phyloP scores from a whole-genome alignment of 2,797 vertebrate species.

The Tragopan temminckii region DNA sequence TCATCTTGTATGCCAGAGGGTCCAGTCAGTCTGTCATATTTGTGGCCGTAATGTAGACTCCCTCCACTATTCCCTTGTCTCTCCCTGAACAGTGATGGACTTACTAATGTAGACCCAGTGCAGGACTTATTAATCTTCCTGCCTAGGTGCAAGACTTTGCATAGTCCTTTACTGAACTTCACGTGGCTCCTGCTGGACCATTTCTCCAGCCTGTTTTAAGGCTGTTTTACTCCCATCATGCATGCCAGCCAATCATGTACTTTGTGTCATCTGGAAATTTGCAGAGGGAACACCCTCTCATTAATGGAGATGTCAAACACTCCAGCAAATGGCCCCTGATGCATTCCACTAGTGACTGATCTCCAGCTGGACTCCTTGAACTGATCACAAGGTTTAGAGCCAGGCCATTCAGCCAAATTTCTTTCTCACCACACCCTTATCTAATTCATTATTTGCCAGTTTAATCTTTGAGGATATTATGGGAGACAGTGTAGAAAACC shows the following conservation, averaged over 20 bases:
- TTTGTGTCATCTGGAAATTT: constrained; percentile 8
- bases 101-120: not conserved
- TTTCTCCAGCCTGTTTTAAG: not conserved
- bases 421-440: not conserved
- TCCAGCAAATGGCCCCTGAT: not conserved
- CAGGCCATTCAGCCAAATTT: not conserved
- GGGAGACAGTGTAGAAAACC: not conserved
- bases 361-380: not conserved
- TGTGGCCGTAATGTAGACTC: not conserved
- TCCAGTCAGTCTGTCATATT: not conserved
- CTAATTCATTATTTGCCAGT: not conserved
- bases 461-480: not conserved
- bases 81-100: not conserved
- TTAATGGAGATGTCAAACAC: not conserved
- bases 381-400: not conserved
- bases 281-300: not conserved
- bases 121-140: not conserved
- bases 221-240: not conserved
- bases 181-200: not conserved
- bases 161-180: not conserved
- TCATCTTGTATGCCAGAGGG: not conserved
- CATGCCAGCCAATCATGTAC: not conserved
- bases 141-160: not conserved
- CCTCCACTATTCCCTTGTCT: not conserved
- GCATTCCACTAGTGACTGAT: not conserved